Evolutionary conservation across 2,113 vertebrate species (phyloP), one percentile per base, ranked within the genome.

Genomic region (Spea multiplicata): DNA sequence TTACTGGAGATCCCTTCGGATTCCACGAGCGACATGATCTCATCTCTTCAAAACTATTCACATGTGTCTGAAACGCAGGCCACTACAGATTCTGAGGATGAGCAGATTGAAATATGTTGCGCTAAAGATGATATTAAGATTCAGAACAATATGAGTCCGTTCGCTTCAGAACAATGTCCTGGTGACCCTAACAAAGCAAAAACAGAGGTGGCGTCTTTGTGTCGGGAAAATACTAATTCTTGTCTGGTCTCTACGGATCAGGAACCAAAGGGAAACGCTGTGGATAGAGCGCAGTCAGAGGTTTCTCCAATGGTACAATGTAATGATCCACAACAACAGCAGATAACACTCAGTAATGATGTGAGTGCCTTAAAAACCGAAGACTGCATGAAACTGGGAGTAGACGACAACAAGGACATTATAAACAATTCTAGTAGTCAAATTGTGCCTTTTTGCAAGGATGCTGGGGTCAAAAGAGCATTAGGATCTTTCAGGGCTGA

Each of bases 71-170:
- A 66, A 44, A 77, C 53, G 17, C 84, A 76, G 45, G 70, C 82
- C 8, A 44, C 72, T 0, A 79, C 77, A n/a, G 93, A 94, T 48
- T 94, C 94, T 0, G 94, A 95, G 30, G 94, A 94, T 45, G 95
- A 96, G n/a, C 90, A 93, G 50, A 87, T 96, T 66, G 95, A 98
- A 86, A 90, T 95, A 17, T 95, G 91, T 81, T 93, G 90, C 59
- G 3, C 44, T 0, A 77, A 44, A 44, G 62, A 72, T 6, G n/a
- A 66, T 52, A 17, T n/a, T 74, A 65, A 59, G 8, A 45, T 61
- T 73, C 83, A 3, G 66, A 13, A 10, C 45, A 82, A 50, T 65
- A 14, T 72, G 30, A 73, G 3, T 0, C 12, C 17, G 4, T 75
- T 77, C 1, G 45, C 59, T 44, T 75, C 75, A 0, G 3, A 0